Conservation (phyloP, 2,797 vertebrate species). For the Lepidocolaptes lacrymiger region DNA sequence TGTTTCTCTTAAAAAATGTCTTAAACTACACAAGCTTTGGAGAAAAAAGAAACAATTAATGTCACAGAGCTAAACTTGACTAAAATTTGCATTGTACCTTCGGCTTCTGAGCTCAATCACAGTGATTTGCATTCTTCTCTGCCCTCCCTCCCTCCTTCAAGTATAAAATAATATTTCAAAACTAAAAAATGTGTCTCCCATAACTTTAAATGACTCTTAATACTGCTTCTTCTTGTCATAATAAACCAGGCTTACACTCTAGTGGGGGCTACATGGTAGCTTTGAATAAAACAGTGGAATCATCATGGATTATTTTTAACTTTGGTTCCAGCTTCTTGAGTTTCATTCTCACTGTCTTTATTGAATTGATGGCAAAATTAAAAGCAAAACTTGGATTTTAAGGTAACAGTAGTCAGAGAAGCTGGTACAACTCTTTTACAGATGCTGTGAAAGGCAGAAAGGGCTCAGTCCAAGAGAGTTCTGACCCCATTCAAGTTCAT, state of each 20-base stretch:
- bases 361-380: not conserved
- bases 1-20: not conserved
- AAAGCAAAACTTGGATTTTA: not conserved
- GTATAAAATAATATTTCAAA: not conserved
- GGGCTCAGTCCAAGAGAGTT: not conserved
- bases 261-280: not conserved
- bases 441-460: not conserved
- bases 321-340: not conserved
- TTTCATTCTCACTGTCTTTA: not conserved
- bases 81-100: not conserved
- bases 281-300: slow-evolving; percentile 24
- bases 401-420: not conserved
- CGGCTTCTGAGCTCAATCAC: not conserved
- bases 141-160: not conserved
- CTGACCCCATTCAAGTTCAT: not conserved
- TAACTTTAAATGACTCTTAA: not conserved
- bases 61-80: not conserved
- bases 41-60: not conserved
- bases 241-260: not conserved
- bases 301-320: slow-evolving; percentile 35
- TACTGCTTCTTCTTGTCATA: not conserved
- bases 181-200: not conserved
- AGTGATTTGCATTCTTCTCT: not conserved
- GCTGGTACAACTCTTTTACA: not conserved
- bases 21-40: not conserved